Evolutionary conservation across 2,888 invertebrate genomes (phyloP).

Genomic region (Ectemnius continuus): DNA sequence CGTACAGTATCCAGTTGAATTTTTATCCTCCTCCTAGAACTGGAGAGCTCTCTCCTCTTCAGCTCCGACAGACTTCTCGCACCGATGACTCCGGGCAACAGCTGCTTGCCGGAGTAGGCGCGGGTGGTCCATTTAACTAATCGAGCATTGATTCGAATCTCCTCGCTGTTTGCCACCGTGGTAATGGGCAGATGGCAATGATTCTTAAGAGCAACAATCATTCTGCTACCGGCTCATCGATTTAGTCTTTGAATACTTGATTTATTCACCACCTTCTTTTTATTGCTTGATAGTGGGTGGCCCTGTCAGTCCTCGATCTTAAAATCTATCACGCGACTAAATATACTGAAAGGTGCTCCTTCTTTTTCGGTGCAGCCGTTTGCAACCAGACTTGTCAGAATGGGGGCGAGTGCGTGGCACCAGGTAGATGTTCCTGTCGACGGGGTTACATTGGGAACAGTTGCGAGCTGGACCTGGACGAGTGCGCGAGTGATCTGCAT

Average conservation of each 20-base stretch:
- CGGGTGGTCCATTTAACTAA: conserved; percentile 6
- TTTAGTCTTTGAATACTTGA: neutral
- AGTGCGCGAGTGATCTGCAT: conserved; percentile 86
- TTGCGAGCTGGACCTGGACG: conserved; percentile 93
- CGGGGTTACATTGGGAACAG: conserved; percentile 89
- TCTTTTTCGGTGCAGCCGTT: conserved; percentile 81
- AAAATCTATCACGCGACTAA: neutral
- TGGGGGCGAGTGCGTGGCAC: conserved; percentile 89
- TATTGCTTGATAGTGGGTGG: neutral
- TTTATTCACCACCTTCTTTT: too few relatives aligned
- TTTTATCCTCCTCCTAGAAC: neutral
- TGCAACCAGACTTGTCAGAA: conserved; percentile 90
- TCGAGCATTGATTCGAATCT: neutral
- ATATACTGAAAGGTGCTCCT: conserved; percentile 18
- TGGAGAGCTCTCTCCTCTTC: neutral
- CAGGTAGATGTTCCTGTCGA: conserved; percentile 88
- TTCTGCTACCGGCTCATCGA: neutral
- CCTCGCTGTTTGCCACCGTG: neutral
- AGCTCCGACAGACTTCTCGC: neutral
- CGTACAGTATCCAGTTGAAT: conserved; percentile 76
- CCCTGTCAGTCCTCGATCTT: neutral
- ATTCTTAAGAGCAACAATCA: too few relatives aligned
- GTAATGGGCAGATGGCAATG: neutral
- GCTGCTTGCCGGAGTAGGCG: neutral
- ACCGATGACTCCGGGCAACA: neutral